phyloP scores from a whole-genome alignment of 2,797 vertebrate genomes.

The Danio albolineatus region DNA sequence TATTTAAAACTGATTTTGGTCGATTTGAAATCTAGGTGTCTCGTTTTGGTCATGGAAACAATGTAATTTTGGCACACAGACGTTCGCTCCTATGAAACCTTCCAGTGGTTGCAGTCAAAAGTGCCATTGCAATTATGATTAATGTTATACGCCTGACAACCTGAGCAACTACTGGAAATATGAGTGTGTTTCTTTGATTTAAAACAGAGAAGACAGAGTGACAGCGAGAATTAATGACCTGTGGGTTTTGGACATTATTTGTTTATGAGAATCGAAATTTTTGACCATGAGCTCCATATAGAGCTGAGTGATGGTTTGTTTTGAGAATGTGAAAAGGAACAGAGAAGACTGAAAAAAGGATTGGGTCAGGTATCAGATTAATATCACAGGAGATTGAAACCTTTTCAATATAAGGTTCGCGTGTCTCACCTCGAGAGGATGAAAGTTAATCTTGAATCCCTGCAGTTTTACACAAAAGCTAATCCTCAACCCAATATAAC shows the following conservation, averaged over 20 bases:
- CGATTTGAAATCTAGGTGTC: conserved; percentile 23
- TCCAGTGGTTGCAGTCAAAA: conserved; percentile 39
- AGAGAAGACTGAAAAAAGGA: neutral
- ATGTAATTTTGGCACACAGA: conserved; percentile 4
- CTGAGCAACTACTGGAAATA: conserved; percentile 17
- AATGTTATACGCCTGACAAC: conserved; percentile 45
- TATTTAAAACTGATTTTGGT: conserved; percentile 48
- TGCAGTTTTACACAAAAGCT: conserved; percentile 62
- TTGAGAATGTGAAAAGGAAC: conserved; percentile 38
- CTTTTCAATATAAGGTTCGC: conserved; percentile 35
- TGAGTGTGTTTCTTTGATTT: conserved; percentile 43
- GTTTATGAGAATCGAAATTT: neutral
- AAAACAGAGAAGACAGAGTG: conserved; percentile 27
- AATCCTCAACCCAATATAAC: conserved; percentile 61
- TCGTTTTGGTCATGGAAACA: conserved; percentile 41
- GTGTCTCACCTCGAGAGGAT: conserved; percentile 62
- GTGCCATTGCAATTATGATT: conserved; percentile 59
- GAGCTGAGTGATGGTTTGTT: conserved; percentile 36
- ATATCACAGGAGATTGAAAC: conserved; percentile 26
- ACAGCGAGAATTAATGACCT: conserved; percentile 44
- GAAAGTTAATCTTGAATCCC: conserved; percentile 67
- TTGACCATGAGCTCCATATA: conserved; percentile 12
- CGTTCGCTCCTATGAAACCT: conserved; percentile 27
- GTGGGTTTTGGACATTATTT: conserved; percentile 13
- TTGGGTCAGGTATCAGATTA: conserved; percentile 33